These are phyloP conservation scores for Agelastica alni DNA, from an alignment of 2,888 invertebrate genomes.

Conservation along the genomic window DNA sequence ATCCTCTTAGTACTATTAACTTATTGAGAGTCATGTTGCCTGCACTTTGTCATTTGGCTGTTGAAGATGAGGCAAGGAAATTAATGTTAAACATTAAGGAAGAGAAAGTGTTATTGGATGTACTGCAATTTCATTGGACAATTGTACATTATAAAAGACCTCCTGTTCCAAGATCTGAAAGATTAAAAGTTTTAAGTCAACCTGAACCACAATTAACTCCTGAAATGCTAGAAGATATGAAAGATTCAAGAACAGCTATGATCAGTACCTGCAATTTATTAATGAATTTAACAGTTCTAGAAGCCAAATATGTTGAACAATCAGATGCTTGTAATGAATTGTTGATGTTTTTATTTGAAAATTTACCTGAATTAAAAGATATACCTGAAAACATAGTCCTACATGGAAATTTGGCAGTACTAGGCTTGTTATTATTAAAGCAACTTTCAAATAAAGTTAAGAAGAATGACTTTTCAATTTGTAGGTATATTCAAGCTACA, in stretches of 20 bases:
- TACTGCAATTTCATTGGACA: slow-evolving; percentile 82
- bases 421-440: slow-evolving; percentile 81
- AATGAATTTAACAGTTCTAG: slow-evolving; percentile 89
- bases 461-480: slow-evolving; percentile 87
- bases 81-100: slow-evolving; percentile 77
- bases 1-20: slow-evolving; percentile 61
- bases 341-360: slow-evolving; percentile 83
- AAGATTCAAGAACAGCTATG: slow-evolving; percentile 82
- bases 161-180: slow-evolving; percentile 77
- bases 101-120: slow-evolving; percentile 80
- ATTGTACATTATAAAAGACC: slow-evolving; percentile 86
- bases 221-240: slow-evolving; percentile 78
- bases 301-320: slow-evolving; percentile 80
- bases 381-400: slow-evolving; percentile 82
- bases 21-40: slow-evolving; percentile 83
- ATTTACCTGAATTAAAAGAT: slow-evolving; percentile 82
- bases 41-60: slow-evolving; percentile 87
- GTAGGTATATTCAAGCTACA: slow-evolving; percentile 85
- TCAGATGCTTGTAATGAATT: slow-evolving; percentile 77
- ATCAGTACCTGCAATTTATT: slow-evolving; percentile 88
- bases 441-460: slow-evolving; percentile 82
- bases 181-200: slow-evolving; percentile 73
- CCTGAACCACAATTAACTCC: slow-evolving; percentile 77
- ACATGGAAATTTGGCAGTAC: slow-evolving; percentile 81
- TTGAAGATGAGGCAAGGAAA: slow-evolving; percentile 85